Evolutionary conservation across 2,888 invertebrate species (phyloP), one percentile per base, ranked within the genome.

Genomic region (Tetramorium bicarinatum): DNA sequence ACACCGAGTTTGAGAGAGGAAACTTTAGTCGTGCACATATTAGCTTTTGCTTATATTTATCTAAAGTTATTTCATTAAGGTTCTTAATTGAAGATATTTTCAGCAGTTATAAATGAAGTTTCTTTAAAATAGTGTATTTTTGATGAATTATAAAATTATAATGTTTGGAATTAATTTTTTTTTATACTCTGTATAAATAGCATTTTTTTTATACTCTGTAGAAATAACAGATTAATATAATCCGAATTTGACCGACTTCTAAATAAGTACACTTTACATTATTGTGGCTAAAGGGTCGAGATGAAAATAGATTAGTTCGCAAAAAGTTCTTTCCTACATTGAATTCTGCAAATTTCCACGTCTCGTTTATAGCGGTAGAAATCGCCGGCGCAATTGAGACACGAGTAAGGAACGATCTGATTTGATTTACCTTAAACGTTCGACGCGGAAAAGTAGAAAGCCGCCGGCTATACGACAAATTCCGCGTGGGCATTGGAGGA

Each of bases 391-490:
- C 72, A 13, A 72, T 47, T 47, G 56, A 56, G 56, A 47, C 72
- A 25, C 56, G 71, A 54, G 41, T 67, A 67, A 77, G 56, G 13
- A 59, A 59, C 79, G 79, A 79, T 69, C 44, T 21, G 79, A 79
- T 71, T 72, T 59, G 74, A 72, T 59, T 79, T 80, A 72, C 79
- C 59, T 80, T 47, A 72, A 72, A 59, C 47, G 72, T 21, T 38
- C 59, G 47, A n/a, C 25, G 25, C 79, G 79, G 79, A 80, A 80
- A 80, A 72, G 72, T 80, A 80, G 79, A 80, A 80, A 80, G 79
- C 79, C 79, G 59, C 47, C 38, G 79, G 79, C 79, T 25, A 11
- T 64, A 52, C 76, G 79, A 80, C 79, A 80, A 80, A 80, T 80
- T 80, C 79, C 79, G 38, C 47, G 59, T 56, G 72, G 38, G 59